A percentile compares a stretch with the other conserved stretches of the same genome.
These are phyloP conservation scores for Melanophora roralis DNA, from an alignment of 2,888 invertebrate species.

Conservation along the genomic window DNA sequence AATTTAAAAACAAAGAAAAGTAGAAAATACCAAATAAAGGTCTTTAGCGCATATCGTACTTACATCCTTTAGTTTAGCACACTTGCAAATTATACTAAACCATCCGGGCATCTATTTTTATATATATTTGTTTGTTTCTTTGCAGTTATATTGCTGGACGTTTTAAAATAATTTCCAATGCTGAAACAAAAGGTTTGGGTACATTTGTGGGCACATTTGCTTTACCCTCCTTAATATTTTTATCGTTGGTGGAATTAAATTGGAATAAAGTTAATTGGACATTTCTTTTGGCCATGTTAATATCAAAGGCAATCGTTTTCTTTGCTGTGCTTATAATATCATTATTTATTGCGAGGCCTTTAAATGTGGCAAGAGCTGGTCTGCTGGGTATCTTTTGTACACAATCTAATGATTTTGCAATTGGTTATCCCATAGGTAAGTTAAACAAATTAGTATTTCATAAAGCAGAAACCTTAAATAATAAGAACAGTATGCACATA, in stretches of 20 bases:
- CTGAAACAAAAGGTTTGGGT: slow-evolving; percentile 92
- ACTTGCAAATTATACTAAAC: too few relatives aligned
- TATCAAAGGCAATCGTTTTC: slow-evolving; percentile 92
- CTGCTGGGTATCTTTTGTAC: slow-evolving; percentile 96
- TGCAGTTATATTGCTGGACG: slow-evolving; percentile 90
- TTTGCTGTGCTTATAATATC: slow-evolving; percentile 87
- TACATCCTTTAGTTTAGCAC: too few relatives aligned
- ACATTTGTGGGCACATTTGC: slow-evolving; percentile 96
- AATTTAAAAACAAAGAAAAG: too few relatives aligned
- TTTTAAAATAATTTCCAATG: slow-evolving; percentile 87
- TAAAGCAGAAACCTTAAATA: too few relatives aligned
- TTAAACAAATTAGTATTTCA: background rate
- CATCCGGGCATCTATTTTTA: too few relatives aligned
- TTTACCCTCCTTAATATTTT: slow-evolving; percentile 93
- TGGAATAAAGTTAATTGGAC: slow-evolving; percentile 92
- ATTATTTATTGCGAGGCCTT: slow-evolving; percentile 86
- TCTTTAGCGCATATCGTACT: too few relatives aligned
- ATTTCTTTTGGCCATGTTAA: slow-evolving; percentile 89
- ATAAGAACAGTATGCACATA: too few relatives aligned
- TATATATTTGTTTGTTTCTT: slow-evolving; percentile 53
- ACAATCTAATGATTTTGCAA: slow-evolving; percentile 98
- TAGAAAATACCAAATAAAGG: too few relatives aligned
- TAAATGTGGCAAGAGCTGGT: slow-evolving; percentile 90
- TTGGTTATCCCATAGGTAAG: slow-evolving; percentile 93
- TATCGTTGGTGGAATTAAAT: slow-evolving; percentile 90